Evolutionary conservation across 2,113 vertebrate species (phyloP), one percentile per base, ranked within the genome.

Genomic region (Uria aalge): DNA sequence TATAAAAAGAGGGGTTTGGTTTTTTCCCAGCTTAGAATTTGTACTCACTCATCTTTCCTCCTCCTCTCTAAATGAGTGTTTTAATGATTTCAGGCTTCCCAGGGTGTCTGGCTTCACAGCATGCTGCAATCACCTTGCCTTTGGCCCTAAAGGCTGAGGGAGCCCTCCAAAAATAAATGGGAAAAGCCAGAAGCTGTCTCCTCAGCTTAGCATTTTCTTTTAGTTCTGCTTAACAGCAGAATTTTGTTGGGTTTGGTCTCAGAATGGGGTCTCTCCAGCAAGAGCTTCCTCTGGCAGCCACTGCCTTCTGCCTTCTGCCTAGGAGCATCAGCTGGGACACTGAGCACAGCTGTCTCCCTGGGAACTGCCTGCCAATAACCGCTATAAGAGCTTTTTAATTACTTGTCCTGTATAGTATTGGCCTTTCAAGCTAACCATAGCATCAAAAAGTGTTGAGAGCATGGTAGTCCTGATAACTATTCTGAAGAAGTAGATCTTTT

Each of bases 41-140:
- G n/a, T 90, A 55, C 68, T 92, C 15, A 7, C 55, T 86, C 52
- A 56, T 84, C 69, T 86, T 66, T 90, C 72, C 23, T 91, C 27
- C 40, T 83, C 71, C 40, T 66, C 74, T 83, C 67, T 88, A 62
- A 90, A 80, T 0, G 1, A 88, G 23, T 23, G 22, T 79, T 82
- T 92, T 88, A 88, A 73, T 80, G 59, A 76, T 92, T 92, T 94
- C 72, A 63, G 63, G 57, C 79, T 80, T 96, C 74, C 83, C 55
- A 66, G 67, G 59, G 75, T 80, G 67, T 93, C 88, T 96, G 6
- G 3, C 74, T 90, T 95, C 55, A 40, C 82, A 92, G 72, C 63
- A 48, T 85, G 63, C 75, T 88, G 87, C 88, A 94, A 14, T 96
- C 92, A 96, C 92, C 92, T 96, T 93, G 95, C 85, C 85, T 92